A percentile compares a stretch with the other conserved stretches of the same genome.
Evolutionary conservation across 2,888 invertebrate species (phyloP).

Genomic region (Zonitis immaculata): DNA sequence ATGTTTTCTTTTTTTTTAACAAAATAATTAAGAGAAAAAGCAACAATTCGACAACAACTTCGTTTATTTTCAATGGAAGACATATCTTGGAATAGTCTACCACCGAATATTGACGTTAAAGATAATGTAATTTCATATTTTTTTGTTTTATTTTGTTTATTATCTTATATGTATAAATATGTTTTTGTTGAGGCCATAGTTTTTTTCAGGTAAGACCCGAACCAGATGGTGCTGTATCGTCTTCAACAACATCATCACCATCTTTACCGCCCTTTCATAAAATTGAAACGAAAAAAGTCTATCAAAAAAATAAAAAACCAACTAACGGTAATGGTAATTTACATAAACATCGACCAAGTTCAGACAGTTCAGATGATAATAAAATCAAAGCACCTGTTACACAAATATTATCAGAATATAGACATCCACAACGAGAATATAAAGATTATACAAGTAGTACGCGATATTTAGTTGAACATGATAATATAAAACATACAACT

Average conservation of each 20-base stretch:
- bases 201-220: conserved; percentile 58
- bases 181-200: conserved; percentile 4
- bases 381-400: conserved; percentile 52
- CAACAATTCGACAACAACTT: conserved; percentile 69
- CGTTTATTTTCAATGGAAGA: conserved; percentile 64
- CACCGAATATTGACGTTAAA: conserved; percentile 46
- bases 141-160: too few relatives aligned
- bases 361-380: conserved; percentile 36
- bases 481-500: conserved; percentile 44
- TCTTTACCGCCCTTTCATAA: conserved; percentile 30
- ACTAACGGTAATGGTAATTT: conserved; percentile 26
- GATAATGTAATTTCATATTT: conserved; percentile 32
- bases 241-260: conserved; percentile 54
- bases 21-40: conserved; percentile 66
- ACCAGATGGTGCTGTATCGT: conserved; percentile 68
- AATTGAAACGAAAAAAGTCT: conserved; percentile 20
- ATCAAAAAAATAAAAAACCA: conserved; percentile 21
- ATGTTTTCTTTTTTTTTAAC: conserved; percentile 1
- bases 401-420: conserved; percentile 55
- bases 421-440: conserved; percentile 53
- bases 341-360: conserved; percentile 25
- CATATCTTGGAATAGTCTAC: conserved; percentile 56
- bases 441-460: conserved; percentile 49
- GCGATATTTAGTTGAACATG: conserved; percentile 33
- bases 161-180: too few relatives aligned